Percentiles rank a stretch among this genome's conserved stretches.
phyloP scores from a whole-genome alignment of 2,888 invertebrate genomes.

The Coleophora flavipennella region DNA sequence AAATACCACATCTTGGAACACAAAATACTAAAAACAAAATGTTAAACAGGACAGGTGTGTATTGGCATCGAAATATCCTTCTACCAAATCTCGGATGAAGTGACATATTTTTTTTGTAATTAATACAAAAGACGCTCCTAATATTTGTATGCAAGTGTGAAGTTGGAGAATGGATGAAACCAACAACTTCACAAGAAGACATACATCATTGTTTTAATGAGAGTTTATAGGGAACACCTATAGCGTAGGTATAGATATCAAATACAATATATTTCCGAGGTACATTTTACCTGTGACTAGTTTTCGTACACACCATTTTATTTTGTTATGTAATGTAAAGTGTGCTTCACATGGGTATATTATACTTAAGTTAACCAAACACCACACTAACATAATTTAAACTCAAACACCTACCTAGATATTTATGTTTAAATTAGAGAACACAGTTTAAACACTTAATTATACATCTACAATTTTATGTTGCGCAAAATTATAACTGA shows the following conservation, averaged over 20 bases:
- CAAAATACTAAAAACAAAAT: constrained; percentile 40
- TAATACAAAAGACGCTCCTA: constrained; percentile 9
- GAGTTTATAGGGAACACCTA: no score
- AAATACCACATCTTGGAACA: constrained; percentile 16
- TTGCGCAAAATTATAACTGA: constrained; percentile 73
- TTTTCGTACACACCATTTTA: constrained; percentile 55
- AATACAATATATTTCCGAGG: constrained; percentile 23
- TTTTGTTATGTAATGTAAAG: constrained; percentile 45
- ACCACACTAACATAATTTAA: constrained; percentile 70
- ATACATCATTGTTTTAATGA: no score
- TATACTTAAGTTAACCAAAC: constrained; percentile 60
- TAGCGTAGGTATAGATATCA: no score
- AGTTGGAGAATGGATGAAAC: neutral
- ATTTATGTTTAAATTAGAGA: constrained; percentile 63
- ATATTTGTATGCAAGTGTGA: constrained; percentile 1
- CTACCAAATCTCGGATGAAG: constrained; percentile 49
- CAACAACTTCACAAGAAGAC: no score
- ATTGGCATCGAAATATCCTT: constrained; percentile 28
- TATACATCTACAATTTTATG: constrained; percentile 42
- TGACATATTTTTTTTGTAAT: constrained; percentile 48
- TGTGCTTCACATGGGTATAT: constrained; percentile 20
- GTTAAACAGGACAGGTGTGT: constrained; percentile 42
- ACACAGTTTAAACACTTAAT: constrained; percentile 66
- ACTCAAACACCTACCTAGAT: constrained; percentile 47
- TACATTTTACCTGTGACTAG: constrained; percentile 63